Evolutionary conservation across 2,113 vertebrate genomes (phyloP).

Genomic region (Perca fluviatilis): DNA sequence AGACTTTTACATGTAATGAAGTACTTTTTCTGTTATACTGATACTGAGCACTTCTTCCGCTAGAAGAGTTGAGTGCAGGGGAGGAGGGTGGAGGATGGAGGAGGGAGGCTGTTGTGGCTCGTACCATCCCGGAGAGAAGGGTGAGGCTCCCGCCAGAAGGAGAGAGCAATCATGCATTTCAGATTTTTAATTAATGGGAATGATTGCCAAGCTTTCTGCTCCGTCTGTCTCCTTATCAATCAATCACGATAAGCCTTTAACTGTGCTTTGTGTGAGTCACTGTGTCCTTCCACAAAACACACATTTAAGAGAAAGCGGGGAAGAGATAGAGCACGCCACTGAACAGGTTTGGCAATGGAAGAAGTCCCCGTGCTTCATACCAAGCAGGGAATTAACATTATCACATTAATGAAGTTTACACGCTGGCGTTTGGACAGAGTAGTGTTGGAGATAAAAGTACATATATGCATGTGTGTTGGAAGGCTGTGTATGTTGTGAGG

Average conservation of each 20-base stretch:
- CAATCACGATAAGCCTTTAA: constrained; percentile 56
- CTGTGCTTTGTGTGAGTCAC: constrained; percentile 51
- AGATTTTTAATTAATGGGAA: constrained; percentile 76
- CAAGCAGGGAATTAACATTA: constrained; percentile 58
- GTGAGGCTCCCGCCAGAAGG: constrained; percentile 23
- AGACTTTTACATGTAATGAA: background rate
- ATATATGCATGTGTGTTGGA: constrained; percentile 15
- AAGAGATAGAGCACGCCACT: constrained; percentile 26
- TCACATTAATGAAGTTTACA: constrained; percentile 69
- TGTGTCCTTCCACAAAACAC: constrained; percentile 11
- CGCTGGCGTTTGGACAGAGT: constrained; percentile 29
- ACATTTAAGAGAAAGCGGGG: constrained; percentile 3
- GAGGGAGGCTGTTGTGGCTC: background rate
- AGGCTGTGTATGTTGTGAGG: constrained; percentile 18
- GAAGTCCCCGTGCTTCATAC: constrained; percentile 29
- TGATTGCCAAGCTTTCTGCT: constrained; percentile 58
- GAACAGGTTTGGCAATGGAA: constrained; percentile 26
- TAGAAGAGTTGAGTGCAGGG: background rate
- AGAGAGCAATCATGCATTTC: constrained; percentile 65
- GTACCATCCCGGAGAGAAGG: constrained; percentile 15
- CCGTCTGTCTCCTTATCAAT: constrained; percentile 64
- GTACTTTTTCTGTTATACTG: background rate
- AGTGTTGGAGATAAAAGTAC: constrained; percentile 35
- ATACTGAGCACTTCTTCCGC: background rate
- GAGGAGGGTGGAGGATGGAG: background rate